Conservation (phyloP, 2,797 vertebrate species). For the Anabacerthia variegaticeps region DNA sequence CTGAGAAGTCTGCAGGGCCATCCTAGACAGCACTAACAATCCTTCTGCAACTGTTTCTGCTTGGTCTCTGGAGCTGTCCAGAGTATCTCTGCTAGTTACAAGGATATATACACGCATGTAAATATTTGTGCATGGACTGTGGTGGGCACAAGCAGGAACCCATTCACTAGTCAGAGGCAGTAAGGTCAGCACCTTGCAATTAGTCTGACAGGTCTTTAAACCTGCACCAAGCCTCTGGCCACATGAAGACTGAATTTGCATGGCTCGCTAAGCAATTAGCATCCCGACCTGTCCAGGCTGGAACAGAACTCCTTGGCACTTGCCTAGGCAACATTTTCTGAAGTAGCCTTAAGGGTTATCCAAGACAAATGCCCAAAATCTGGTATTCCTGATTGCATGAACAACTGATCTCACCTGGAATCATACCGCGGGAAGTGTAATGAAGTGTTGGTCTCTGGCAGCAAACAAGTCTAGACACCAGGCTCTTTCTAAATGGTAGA, state of each 20-base stretch:
- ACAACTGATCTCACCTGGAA: not conserved
- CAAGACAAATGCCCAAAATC: not conserved
- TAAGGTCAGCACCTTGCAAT: not conserved
- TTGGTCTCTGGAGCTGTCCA: not conserved
- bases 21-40: not conserved
- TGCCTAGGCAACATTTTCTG: not conserved
- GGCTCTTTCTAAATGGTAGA: conserved; percentile 7
- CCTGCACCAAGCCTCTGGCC: not conserved
- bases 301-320: not conserved
- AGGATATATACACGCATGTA: not conserved
- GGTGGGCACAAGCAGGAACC: not conserved
- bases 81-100: not conserved
- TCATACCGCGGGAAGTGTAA: not conserved
- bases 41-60: not conserved
- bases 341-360: not conserved
- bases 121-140: not conserved
- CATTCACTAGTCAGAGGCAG: not conserved
- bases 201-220: not conserved
- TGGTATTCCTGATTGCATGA: not conserved
- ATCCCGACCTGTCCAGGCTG: not conserved
- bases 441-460: not conserved
- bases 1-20: not conserved
- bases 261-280: not conserved
- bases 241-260: not conserved
- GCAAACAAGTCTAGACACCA: not conserved